Evolutionary conservation across 1,140 invertebrate genomes (phyloP).

Genomic region (Pseudomyrmex flavicornis): DNA sequence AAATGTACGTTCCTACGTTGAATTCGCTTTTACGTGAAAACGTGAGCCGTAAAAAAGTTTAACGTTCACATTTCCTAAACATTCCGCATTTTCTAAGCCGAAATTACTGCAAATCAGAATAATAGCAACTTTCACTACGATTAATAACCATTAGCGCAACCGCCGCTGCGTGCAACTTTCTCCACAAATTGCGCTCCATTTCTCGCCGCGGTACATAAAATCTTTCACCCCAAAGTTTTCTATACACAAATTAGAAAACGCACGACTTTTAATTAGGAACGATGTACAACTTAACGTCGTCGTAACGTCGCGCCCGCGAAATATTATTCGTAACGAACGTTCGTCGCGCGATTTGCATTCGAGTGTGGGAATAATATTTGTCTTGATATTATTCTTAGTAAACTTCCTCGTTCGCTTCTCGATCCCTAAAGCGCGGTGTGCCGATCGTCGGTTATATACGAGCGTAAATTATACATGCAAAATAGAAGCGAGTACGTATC

Average conservation of each 20-base stretch:
- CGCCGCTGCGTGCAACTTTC: slow-evolving; percentile 43
- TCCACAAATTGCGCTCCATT: slow-evolving; percentile 55
- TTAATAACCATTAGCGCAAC: slow-evolving; percentile 57
- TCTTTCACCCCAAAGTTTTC: slow-evolving; percentile 49
- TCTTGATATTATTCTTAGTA: not conserved
- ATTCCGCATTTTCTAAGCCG: slow-evolving; percentile 17
- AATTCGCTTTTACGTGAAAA: slow-evolving; percentile 16
- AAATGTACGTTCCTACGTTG: not conserved
- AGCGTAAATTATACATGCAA: slow-evolving; percentile 32
- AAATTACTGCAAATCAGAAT: slow-evolving; percentile 49
- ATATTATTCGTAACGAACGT: not conserved
- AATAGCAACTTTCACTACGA: slow-evolving; percentile 55
- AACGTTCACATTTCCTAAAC: slow-evolving; percentile 33
- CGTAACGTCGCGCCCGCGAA: not conserved
- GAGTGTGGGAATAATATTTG: not conserved
- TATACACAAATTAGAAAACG: slow-evolving; percentile 39
- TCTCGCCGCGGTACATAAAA: slow-evolving; percentile 46
- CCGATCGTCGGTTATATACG: slow-evolving; percentile 16
- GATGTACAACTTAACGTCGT: not conserved
- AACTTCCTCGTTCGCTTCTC: slow-evolving; percentile 3
- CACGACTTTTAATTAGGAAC: slow-evolving; percentile 24
- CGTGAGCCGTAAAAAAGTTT: slow-evolving; percentile 26
- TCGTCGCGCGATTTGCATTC: not conserved
- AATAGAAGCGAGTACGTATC: slow-evolving; percentile 2
- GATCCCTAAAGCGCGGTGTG: not conserved